phyloP scores from a whole-genome alignment of 2,113 vertebrate species.

The Ornithorhynchus anatinus region DNA sequence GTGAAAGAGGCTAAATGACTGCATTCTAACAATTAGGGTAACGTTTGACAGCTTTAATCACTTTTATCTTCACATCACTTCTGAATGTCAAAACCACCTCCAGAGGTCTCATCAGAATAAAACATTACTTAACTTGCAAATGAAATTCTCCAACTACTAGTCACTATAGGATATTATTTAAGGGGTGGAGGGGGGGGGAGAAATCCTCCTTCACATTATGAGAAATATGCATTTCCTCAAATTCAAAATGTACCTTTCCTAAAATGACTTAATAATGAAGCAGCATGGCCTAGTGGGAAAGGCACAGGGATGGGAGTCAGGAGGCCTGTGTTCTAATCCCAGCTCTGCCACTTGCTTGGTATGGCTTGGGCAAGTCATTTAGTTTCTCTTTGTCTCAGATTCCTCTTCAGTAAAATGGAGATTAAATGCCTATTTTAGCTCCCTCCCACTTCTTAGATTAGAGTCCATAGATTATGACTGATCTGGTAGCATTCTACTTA shows the following conservation, averaged over 20 bases:
- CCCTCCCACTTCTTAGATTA: no score
- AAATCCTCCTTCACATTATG: constrained; percentile 44
- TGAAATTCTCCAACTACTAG: constrained; percentile 52
- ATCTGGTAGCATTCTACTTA: no score
- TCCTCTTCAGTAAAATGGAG: no score
- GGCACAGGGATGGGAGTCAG: neutral
- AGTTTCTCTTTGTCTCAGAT: no score
- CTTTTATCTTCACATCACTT: constrained; percentile 61
- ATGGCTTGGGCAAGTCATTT: no score
- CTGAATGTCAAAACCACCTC: constrained; percentile 66
- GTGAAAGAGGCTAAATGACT: constrained; percentile 58
- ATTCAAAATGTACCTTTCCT: constrained; percentile 17
- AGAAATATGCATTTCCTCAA: constrained; percentile 41
- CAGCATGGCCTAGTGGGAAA: no score
- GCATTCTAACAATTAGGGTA: constrained; percentile 58
- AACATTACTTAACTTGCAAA: constrained; percentile 66
- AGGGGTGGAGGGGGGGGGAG: constrained; percentile 39
- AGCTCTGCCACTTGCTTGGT: neutral
- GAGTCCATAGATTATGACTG: no score
- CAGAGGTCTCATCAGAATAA: constrained; percentile 61
- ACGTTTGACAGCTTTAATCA: constrained; percentile 62
- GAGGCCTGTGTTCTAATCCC: neutral
- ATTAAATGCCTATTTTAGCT: no score
- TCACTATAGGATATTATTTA: constrained; percentile 39
- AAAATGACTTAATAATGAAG: neutral